Percentiles rank a stretch among this genome's conserved stretches.
Evolutionary conservation across 2,888 invertebrate species (phyloP).

Genomic region (Bursaphelenchus okinawaensis): DNA sequence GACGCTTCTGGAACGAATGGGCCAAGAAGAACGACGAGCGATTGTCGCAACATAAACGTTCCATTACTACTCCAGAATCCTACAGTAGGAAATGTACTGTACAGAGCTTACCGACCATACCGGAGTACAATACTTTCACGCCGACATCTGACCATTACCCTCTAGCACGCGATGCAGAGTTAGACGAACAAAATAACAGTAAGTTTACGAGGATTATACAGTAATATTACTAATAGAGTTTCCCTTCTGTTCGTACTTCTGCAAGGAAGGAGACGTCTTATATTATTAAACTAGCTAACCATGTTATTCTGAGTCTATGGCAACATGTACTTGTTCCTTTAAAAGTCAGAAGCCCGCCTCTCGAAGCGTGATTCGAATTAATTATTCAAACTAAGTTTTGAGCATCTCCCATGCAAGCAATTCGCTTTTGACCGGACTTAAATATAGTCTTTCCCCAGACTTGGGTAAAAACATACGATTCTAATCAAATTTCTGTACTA

Average conservation of each 20-base stretch:
- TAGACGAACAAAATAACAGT: too few relatives aligned
- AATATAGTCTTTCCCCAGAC: not conserved
- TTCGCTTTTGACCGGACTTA: not conserved
- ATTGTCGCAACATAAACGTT: not conserved
- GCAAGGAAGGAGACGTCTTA: too few relatives aligned
- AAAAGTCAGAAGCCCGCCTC: too few relatives aligned
- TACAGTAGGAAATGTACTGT: not conserved
- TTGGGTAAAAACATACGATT: not conserved
- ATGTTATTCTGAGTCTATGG: too few relatives aligned
- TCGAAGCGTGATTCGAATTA: slow-evolving; percentile 10
- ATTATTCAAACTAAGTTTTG: slow-evolving; percentile 6
- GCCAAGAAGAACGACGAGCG: slow-evolving; percentile 15
- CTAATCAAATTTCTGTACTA: not conserved
- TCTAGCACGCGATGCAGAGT: too few relatives aligned
- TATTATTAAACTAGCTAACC: too few relatives aligned
- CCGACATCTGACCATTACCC: not conserved
- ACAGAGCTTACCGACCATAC: not conserved
- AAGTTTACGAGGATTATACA: too few relatives aligned
- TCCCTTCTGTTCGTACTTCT: too few relatives aligned
- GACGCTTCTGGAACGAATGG: slow-evolving; percentile 55
- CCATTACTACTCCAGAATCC: not conserved
- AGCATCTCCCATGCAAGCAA: not conserved
- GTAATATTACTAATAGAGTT: too few relatives aligned
- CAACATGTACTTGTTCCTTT: too few relatives aligned
- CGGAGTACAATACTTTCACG: not conserved